These are phyloP conservation scores for Eubucco bourcierii DNA, from an alignment of 2,113 vertebrate genomes.

Conservation along the genomic window DNA sequence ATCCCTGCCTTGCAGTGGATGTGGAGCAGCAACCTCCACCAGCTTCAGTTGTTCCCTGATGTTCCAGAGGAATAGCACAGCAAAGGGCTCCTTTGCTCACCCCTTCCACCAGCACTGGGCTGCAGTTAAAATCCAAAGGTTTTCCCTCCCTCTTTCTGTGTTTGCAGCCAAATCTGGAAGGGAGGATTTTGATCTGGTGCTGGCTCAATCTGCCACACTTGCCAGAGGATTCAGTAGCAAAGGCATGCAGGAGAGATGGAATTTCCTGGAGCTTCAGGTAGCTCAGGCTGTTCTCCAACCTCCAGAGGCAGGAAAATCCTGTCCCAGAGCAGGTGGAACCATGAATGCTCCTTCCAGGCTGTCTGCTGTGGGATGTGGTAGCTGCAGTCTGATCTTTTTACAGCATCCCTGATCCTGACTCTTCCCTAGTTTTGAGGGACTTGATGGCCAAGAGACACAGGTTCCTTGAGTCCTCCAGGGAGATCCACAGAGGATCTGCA, in stretches of 20 bases:
- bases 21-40: neutral
- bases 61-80: neutral
- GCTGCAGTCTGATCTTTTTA: neutral
- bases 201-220: neutral
- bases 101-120: neutral
- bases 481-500: too few species aligned
- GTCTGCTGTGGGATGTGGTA: neutral
- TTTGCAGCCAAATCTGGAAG: neutral
- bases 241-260: neutral
- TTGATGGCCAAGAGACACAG: rapidly evolving
- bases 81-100: neutral
- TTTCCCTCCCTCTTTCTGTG: neutral
- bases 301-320: neutral
- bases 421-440: neutral
- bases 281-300: neutral
- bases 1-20: neutral
- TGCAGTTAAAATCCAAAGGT: neutral
- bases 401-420: rapidly evolving
- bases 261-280: neutral
- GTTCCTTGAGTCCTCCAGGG: neutral
- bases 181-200: neutral
- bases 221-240: rapidly evolving
- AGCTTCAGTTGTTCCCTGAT: neutral
- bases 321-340: neutral
- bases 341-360: rapidly evolving